Base-by-base conservation (phyloP, 2,113 vertebrate species). In the Anarhynchus alexandrinus region DNA sequence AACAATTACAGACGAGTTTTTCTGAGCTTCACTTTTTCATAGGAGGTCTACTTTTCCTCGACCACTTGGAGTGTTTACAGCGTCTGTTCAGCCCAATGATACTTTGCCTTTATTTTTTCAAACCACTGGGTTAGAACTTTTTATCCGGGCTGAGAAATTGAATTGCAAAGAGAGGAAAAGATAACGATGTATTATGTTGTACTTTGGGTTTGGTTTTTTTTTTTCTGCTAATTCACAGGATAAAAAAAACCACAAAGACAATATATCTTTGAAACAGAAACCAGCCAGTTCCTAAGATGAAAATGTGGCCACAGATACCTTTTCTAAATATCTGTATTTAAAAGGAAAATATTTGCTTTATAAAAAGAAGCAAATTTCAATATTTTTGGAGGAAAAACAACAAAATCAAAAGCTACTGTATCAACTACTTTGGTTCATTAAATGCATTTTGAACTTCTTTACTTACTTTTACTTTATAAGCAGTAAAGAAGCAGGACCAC, bases 381-480 rank as follows among this genome's bases (percentile, higher is more conserved):
- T 34, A 13, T 30, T 84, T 82, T 92, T 93, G 38, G 1, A 6
- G 23, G 3, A 3, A 22, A 32, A 34, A 25, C 0, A 1, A 34
- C 3, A 12, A 30, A 25, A 0, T 4, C 4, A 16, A 4, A 66
- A 61, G 7, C 15, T 91, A 51, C 26, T 59, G 8, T 36, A 74
- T 88, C n/a, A 89, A 38, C 15, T 78, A 59, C 10, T 42, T 17
- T 78, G 1, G 2, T 76, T 95, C 54, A 74, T 58, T 14, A 89
- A 76, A 77, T 54, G 8, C 16, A 45, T 82, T 89, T 72, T 85
- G 21, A 65, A 52, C 2, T 51, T 43, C 30, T 85, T 72, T 22
- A 69, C 36, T 54, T 90, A 23, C 22, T 36, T 84, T 90, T 87
- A 74, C 34, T 74, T 87, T 86, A 77, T 71, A 27, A 88, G 52